Conservation (phyloP, 1,140 invertebrate genomes). For the Caenorhabditis latens region DNA sequence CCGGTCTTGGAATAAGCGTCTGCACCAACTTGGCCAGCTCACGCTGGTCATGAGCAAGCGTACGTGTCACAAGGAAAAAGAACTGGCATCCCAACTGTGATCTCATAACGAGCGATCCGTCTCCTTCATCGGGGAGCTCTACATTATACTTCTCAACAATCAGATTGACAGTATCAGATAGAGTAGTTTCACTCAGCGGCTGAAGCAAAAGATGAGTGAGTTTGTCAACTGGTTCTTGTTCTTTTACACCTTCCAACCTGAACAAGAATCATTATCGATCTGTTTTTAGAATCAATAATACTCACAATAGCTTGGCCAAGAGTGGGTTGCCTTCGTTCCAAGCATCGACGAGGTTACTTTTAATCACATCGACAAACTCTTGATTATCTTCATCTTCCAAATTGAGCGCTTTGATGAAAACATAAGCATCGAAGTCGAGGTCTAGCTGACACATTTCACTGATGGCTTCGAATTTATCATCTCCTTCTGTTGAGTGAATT, state of each 20-base stretch:
- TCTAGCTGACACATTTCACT: background rate
- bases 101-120: constrained; percentile 17
- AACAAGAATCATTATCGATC: background rate
- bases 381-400: background rate
- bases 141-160: background rate
- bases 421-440: constrained; percentile 29
- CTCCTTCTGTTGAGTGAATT: background rate
- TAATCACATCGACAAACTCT: background rate
- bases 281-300: background rate
- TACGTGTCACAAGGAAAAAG: background rate
- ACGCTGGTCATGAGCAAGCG: background rate
- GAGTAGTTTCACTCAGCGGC: background rate
- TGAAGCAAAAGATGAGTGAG: background rate
- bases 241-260: background rate
- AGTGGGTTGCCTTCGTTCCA: background rate
- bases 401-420: background rate
- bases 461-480: background rate
- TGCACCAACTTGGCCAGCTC: background rate
- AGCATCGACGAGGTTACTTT: background rate
- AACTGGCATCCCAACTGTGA: constrained; percentile 3
- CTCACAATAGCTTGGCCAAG: background rate
- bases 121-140: background rate
- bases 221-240: background rate
- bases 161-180: background rate
- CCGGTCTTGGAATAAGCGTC: background rate